phyloP scores from a whole-genome alignment of 2,888 invertebrate genomes.

The Drosophila nigritarsus region DNA sequence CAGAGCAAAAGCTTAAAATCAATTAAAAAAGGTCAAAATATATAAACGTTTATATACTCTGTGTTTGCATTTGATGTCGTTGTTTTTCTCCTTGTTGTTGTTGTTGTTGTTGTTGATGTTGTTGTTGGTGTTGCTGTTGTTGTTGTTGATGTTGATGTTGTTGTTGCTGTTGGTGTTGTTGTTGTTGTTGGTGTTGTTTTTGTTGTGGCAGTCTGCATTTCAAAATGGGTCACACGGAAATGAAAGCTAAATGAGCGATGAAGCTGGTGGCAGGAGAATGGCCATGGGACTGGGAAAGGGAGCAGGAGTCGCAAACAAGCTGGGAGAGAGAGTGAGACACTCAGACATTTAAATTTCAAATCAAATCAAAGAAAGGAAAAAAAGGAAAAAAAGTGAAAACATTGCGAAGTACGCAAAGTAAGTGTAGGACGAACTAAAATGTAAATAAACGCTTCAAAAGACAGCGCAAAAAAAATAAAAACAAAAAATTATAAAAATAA shows the following conservation, averaged over 20 bases:
- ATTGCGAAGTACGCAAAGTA: background rate
- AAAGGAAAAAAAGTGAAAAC: background rate
- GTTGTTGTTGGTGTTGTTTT: conserved; percentile 2
- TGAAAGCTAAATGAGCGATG: conserved; percentile 11
- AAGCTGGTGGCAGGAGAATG: background rate
- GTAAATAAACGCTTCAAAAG: conserved; percentile 13
- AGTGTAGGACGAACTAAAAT: conserved; percentile 3
- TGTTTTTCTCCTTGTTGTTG: background rate
- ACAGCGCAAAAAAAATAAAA: background rate
- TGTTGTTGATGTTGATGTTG: background rate
- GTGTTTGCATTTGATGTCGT: background rate
- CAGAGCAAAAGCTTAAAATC: conserved; percentile 28
- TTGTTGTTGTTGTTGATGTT: conserved; percentile 11
- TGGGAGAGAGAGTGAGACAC: background rate
- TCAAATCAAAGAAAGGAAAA: conserved; percentile 9
- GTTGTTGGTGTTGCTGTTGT: background rate
- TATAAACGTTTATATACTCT: background rate
- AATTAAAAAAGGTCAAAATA: conserved; percentile 36
- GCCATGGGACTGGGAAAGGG: background rate
- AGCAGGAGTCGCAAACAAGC: background rate
- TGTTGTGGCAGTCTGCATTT: conserved; percentile 20
- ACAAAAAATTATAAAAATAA: background rate
- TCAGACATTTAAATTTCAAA: conserved; percentile 28
- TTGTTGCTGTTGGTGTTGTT: background rate
- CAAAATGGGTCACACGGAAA: conserved; percentile 46